Conservation (phyloP, 2,797 vertebrate genomes). For the Helicolenus hilgendorfi region DNA sequence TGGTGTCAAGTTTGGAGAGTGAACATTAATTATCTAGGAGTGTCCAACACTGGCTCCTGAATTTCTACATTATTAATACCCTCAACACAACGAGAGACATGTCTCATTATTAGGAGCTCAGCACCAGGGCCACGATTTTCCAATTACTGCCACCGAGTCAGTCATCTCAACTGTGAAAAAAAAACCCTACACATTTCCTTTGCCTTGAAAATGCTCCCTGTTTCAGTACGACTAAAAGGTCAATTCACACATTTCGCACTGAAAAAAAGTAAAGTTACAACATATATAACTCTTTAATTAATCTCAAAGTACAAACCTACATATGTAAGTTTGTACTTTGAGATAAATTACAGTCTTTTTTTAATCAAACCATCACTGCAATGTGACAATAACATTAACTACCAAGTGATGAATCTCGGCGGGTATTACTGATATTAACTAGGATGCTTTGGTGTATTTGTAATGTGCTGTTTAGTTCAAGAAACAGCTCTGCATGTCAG, state of each 20-base stretch:
- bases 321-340: neutral
- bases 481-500: conserved; percentile 27
- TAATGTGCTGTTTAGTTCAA: conserved; percentile 9
- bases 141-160: conserved; percentile 77
- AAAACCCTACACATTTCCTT: conserved; percentile 14
- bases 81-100: conserved; percentile 80
- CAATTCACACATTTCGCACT: conserved; percentile 14
- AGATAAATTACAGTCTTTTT: conserved; percentile 9
- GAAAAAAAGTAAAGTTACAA: neutral
- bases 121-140: conserved; percentile 58
- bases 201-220: conserved; percentile 31
- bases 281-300: neutral
- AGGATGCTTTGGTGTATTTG: conserved; percentile 15
- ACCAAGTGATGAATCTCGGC: neutral
- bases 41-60: conserved; percentile 84
- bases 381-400: neutral
- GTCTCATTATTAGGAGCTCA: conserved; percentile 80
- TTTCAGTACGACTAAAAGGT: conserved; percentile 25
- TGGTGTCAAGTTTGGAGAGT: conserved; percentile 88
- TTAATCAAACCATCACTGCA: conserved; percentile 13
- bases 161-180: conserved; percentile 52
- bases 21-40: conserved; percentile 90
- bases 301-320: neutral
- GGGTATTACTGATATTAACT: neutral
- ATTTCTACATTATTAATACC: conserved; percentile 89